Conservation (phyloP, 2,888 invertebrate species). For the Trimorus sp. region DNA sequence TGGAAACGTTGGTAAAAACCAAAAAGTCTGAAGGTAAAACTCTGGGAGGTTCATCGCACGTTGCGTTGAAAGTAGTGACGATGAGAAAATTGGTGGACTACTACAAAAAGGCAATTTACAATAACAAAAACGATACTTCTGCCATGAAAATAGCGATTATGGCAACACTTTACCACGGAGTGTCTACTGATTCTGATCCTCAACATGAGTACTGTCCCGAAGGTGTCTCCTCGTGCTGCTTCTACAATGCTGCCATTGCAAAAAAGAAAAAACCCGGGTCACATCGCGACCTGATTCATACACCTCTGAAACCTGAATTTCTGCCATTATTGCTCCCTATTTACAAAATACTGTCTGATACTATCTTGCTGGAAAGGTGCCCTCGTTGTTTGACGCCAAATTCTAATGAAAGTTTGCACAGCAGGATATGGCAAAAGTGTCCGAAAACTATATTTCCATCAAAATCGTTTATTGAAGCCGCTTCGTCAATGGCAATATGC, state of each 20-base stretch:
- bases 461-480: constrained; percentile 13
- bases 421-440: constrained; percentile 45
- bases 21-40: no score
- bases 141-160: neutral
- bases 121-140: no score
- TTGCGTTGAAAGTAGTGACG: no score
- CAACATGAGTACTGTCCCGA: constrained; percentile 39
- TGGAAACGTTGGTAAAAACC: no score
- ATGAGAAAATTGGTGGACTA: no score
- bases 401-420: constrained; percentile 52
- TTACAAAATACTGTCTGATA: constrained; percentile 37
- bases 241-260: constrained; percentile 59
- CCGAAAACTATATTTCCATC: constrained; percentile 17
- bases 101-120: no score
- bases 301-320: neutral
- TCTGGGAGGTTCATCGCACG: no score
- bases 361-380: constrained; percentile 37
- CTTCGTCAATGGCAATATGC: constrained; percentile 33
- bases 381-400: constrained; percentile 49
- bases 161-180: constrained; percentile 25
- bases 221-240: constrained; percentile 56
- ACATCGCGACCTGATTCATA: no score
- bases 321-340: constrained; percentile 9
- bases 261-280: constrained; percentile 9
- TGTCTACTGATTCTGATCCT: constrained; percentile 52